Conservation (phyloP, 2,888 invertebrate genomes). For the Ormyrus pomaceus region DNA sequence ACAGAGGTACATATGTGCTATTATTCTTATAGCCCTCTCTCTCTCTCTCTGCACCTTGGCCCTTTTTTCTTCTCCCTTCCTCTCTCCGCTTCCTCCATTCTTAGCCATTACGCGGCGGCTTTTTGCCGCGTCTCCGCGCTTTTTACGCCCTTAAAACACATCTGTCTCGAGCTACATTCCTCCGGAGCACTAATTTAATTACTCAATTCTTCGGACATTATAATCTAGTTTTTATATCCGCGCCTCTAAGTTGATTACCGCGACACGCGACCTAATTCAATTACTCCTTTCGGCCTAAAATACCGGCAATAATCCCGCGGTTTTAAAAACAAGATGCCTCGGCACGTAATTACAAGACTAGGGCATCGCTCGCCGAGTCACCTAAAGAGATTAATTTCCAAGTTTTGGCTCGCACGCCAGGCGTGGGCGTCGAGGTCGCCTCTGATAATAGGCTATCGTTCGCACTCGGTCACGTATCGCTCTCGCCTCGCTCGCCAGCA, state of each 20-base stretch:
- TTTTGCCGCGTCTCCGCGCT: neutral
- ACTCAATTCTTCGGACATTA: neutral
- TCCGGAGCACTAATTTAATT: neutral
- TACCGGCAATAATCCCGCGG: too few relatives aligned
- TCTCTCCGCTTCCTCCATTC: neutral
- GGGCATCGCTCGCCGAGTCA: too few relatives aligned
- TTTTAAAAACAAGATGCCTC: too few relatives aligned
- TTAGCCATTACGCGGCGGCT: neutral
- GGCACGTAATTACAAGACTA: too few relatives aligned
- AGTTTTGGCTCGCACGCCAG: neutral
- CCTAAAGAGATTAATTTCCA: neutral
- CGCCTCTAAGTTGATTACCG: too few relatives aligned
- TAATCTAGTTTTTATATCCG: neutral
- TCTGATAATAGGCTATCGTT: neutral
- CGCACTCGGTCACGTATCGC: neutral
- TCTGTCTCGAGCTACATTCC: neutral
- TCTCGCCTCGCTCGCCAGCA: neutral
- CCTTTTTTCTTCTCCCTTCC: constrained; percentile 26
- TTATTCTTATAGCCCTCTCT: constrained; percentile 24
- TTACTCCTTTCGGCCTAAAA: too few relatives aligned
- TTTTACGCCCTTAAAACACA: neutral
- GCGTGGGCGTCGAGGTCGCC: constrained; percentile 2
- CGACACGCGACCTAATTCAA: too few relatives aligned
- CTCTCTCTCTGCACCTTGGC: constrained; percentile 21
- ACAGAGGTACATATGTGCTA: constrained; percentile 15